Evolutionary conservation across 2,113 vertebrate species (phyloP).

Genomic region (Gnathonemus longibarbis): DNA sequence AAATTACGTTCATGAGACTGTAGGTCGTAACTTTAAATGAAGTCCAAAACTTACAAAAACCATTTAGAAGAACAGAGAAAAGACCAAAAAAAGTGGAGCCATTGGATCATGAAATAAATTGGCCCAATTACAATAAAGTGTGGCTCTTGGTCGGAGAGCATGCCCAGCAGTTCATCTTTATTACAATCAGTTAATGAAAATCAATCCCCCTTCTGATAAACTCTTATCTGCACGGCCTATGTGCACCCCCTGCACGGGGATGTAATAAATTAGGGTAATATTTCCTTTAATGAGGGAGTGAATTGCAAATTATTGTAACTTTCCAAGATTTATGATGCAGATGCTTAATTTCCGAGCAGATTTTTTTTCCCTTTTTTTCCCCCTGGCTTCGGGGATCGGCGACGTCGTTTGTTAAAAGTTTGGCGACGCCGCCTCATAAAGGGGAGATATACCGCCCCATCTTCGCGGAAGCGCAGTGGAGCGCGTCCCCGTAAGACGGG

Average conservation of each 20-base stretch:
- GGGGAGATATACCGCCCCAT: conserved; percentile 41
- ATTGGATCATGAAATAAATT: conserved; percentile 68
- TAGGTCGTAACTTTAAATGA: neutral
- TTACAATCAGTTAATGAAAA: conserved; percentile 79
- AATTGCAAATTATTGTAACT: conserved; percentile 77
- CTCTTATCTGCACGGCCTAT: conserved; percentile 71
- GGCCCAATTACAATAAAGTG: conserved; percentile 75
- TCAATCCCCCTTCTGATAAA: conserved; percentile 77
- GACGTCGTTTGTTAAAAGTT: conserved; percentile 68
- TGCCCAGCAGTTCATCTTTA: conserved; percentile 72
- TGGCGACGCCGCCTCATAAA: conserved; percentile 54
- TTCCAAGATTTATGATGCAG: conserved; percentile 73
- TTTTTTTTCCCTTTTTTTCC: conserved; percentile 37
- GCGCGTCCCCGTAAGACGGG: neutral
- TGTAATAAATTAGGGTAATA: conserved; percentile 78
- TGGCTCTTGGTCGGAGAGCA: conserved; percentile 67
- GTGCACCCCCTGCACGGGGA: conserved; percentile 55
- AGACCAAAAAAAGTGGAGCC: conserved; percentile 46
- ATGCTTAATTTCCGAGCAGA: conserved; percentile 62
- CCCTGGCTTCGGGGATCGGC: conserved; percentile 42
- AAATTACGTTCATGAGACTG: neutral
- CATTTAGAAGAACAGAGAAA: conserved; percentile 33
- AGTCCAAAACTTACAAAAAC: conserved; percentile 1
- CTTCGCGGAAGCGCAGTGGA: neutral
- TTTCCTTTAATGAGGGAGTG: conserved; percentile 75